Base-by-base conservation (phyloP, 2,888 invertebrate species). In the Campoplex capitator region DNA sequence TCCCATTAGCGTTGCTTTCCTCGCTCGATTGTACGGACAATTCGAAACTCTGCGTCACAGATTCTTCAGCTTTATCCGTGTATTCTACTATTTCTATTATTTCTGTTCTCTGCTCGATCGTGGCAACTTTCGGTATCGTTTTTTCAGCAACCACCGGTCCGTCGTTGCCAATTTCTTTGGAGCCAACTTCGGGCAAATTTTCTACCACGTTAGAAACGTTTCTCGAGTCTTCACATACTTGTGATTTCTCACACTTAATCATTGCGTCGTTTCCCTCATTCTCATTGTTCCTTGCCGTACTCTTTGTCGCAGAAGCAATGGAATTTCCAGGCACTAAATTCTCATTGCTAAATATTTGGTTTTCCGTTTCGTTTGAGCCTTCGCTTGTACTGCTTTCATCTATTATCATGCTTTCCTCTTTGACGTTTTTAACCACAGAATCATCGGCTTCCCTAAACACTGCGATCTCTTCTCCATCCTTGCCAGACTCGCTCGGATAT, bases 11-110 rank as follows among this genome's bases (percentile, higher is more conserved):
- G 23, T 13, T 71, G 3, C n/a, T 42, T 18, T 35, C 23, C 0
- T 75, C 75, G 2, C 45, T 71, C 16, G 85, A 67, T 58, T 76
- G 9, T 13, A 71, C 67, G 28, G 77, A 32, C 0, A 38, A 7
- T 54, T 79, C 75, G 9, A 78, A 45, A 38, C 51, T 54, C 8
- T 68, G 23, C 3, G 51, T n/a, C 16, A 32, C 38, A 3, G 76
- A 23, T 65, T 83, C 78, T 16, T 23, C 28, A 38, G 13, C 35
- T 54, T 42, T 71, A 35, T 62, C 42, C 3, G 68, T 45, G n/a
- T 84, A 85, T 35, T 89, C 88, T 56, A 83, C 84, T 8, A 89
- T 85, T 62, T 89, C 88, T 16, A 88, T 82, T 18, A 84, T 87
- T 74, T 89, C 89, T 28, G 84, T 85, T 0, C 84, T 74, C 16